Evolutionary conservation across 2,797 vertebrate genomes (phyloP).

Genomic region (Sciurus vulgaris): DNA sequence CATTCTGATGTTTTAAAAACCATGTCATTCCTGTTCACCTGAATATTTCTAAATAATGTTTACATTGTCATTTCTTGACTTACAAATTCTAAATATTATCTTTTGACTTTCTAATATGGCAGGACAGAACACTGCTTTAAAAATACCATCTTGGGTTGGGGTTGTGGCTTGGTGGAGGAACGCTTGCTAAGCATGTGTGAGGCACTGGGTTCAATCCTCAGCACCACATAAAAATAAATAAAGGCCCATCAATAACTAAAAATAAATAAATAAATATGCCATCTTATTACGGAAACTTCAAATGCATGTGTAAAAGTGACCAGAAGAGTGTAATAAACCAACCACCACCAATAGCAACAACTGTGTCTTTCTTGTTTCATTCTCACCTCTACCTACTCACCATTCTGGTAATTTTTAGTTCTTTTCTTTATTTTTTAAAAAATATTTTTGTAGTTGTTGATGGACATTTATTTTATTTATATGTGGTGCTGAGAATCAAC

Average conservation of each 20-base stretch:
- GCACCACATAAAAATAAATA: too few relatives aligned
- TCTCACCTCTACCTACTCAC: not conserved
- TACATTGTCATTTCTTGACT: not conserved
- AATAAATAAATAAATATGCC: too few relatives aligned
- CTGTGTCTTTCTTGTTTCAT: not conserved
- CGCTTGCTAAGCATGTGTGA: too few relatives aligned
- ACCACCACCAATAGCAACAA: not conserved
- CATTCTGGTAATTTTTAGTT: not conserved
- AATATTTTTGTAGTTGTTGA: not conserved
- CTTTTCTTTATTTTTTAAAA: not conserved
- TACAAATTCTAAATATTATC: not conserved
- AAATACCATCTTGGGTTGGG: too few relatives aligned
- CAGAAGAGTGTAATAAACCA: not conserved
- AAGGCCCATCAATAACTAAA: too few relatives aligned
- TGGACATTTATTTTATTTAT: too few relatives aligned
- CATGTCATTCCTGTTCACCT: conserved; percentile 9
- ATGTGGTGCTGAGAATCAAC: too few relatives aligned
- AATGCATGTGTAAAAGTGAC: not conserved
- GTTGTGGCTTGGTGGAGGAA: too few relatives aligned
- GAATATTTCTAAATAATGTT: conserved; percentile 16
- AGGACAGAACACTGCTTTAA: not conserved
- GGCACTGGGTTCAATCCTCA: too few relatives aligned
- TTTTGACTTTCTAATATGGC: not conserved
- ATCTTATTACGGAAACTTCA: not conserved
- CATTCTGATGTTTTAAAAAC: not conserved